These are phyloP conservation scores for Peromyscus californicus DNA, from an alignment of 2,113 vertebrate species.

Conservation along the genomic window DNA sequence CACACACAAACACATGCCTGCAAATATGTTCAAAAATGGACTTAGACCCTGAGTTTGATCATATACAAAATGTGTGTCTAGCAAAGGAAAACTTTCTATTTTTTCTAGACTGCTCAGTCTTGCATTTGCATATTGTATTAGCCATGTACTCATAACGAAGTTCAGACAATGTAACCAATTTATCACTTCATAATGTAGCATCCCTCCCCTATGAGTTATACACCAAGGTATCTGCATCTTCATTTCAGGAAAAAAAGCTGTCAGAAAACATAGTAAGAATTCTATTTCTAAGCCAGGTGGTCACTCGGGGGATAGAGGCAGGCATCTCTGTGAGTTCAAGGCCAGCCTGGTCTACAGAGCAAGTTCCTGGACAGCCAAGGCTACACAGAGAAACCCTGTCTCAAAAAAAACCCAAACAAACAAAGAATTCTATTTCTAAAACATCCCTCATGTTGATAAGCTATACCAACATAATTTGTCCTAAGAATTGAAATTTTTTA, in stretches of 20 bases:
- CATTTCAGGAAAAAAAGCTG: conserved; percentile 55
- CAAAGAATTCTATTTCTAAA: conserved; percentile 50
- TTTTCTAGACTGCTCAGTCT: not conserved
- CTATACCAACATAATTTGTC: not conserved
- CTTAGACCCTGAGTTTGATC: not conserved
- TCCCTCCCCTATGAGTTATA: not conserved
- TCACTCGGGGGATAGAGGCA: not conserved
- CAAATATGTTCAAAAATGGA: conserved; percentile 25
- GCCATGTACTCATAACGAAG: conserved; percentile 9
- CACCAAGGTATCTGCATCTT: not conserved
- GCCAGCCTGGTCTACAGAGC: not conserved
- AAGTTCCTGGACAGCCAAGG: not conserved
- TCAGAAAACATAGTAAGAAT: conserved; percentile 52
- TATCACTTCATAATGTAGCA: conserved; percentile 51
- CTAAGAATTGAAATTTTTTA: conserved; percentile 13
- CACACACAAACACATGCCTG: not conserved
- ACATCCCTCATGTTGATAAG: conserved; percentile 47
- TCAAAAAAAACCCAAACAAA: not conserved
- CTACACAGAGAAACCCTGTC: not conserved
- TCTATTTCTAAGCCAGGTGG: not conserved
- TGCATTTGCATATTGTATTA: conserved; percentile 34
- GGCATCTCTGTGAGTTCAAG: not conserved
- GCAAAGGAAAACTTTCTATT: not conserved
- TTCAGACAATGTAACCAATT: not conserved
- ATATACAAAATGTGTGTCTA: conserved; percentile 13